These are phyloP conservation scores for Xiphophorus birchmanni DNA, from an alignment of 2,797 vertebrate genomes.

Conservation along the genomic window DNA sequence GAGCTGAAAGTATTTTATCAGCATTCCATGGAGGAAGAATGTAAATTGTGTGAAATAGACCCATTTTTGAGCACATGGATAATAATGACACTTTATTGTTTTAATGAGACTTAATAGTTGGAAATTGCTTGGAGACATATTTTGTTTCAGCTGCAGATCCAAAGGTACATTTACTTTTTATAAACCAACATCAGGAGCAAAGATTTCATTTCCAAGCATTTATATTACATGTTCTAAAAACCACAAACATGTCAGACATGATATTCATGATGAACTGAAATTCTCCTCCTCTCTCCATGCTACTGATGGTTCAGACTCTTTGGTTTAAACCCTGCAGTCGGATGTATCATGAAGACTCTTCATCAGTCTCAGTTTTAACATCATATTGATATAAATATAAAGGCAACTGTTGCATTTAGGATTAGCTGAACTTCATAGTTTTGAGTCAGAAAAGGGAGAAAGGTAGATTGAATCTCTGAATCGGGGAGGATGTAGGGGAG, in stretches of 20 bases:
- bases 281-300: not conserved
- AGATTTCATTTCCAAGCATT: not conserved
- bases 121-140: not conserved
- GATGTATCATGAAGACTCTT: too few relatives aligned
- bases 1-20: not conserved
- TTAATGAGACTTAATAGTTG: not conserved
- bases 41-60: not conserved
- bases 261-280: not conserved
- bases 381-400: not conserved
- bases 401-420: not conserved
- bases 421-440: not conserved
- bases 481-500: too few relatives aligned
- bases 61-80: not conserved
- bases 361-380: not conserved
- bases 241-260: not conserved
- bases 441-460: too few relatives aligned
- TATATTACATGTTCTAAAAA: not conserved
- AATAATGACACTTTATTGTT: not conserved
- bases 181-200: not conserved
- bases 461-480: too few relatives aligned
- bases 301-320: too few relatives aligned
- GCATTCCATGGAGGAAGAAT: not conserved
- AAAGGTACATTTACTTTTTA: not conserved
- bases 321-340: too few relatives aligned
- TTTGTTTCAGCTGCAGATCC: not conserved